Conservation (phyloP, 2,113 vertebrate genomes). For the Azemiops feae region DNA sequence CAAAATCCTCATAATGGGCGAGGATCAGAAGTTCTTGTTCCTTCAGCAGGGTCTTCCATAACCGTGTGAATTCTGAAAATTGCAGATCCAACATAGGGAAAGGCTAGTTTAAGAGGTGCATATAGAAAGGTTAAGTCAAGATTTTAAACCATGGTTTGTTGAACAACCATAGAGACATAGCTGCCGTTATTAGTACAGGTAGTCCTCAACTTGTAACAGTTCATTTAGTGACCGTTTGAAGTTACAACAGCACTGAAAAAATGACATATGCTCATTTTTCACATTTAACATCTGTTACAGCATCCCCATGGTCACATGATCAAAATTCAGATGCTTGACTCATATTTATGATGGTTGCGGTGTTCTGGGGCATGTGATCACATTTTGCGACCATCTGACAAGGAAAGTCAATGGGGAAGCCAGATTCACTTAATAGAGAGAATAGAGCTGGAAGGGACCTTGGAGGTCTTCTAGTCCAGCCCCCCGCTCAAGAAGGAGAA, state of each 20-base stretch:
- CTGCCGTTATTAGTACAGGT: neutral
- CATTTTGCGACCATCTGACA: neutral
- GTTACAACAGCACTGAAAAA: neutral
- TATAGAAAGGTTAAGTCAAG: neutral
- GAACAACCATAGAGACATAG: neutral
- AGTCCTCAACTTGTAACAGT: neutral
- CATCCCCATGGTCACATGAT: neutral
- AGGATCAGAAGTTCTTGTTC: neutral
- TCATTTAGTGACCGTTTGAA: neutral
- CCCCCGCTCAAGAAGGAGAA: too few relatives aligned
- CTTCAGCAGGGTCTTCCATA: neutral
- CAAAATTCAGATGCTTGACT: neutral
- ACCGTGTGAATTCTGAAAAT: neutral
- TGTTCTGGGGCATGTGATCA: neutral
- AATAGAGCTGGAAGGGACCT: too few relatives aligned
- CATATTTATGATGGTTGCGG: neutral
- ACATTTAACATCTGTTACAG: neutral
- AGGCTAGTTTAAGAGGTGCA: neutral
- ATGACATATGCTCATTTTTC: neutral
- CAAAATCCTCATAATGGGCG: neutral
- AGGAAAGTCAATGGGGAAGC: neutral
- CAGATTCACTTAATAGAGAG: neutral
- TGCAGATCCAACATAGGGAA: neutral
- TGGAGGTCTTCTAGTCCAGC: too few relatives aligned
- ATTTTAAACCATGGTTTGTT: neutral